Base-by-base conservation (phyloP, 2,888 invertebrate genomes). In the Agriotes lineatus region DNA sequence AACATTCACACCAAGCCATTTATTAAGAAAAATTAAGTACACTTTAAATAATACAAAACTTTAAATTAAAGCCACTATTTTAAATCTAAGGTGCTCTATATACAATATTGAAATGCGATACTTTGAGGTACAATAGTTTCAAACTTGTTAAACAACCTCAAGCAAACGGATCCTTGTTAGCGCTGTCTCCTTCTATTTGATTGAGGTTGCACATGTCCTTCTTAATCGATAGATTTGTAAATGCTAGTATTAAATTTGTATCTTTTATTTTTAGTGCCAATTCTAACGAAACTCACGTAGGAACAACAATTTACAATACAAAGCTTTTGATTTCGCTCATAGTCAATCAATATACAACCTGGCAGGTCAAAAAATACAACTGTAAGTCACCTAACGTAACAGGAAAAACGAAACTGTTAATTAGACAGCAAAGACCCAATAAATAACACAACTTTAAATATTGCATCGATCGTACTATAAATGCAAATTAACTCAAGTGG, bases 1-100 rank as follows among this genome's bases (percentile, higher is more conserved):
- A n/a, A 48, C 57, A 67, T 57, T 56, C 72, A 79, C 72, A 80
- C 78, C 79, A 79, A 78, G 77, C 80, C 78, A 74, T 80, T 79
- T 76, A 79, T 79, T 76, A 74, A 73, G 72, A 76, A 76, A 74
- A 76, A 73, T 70, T 65, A 72, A 65, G 69, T 71, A 65, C 71
- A 66, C 37, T 44, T n/a, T 61, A 58, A 64, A 64, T 63, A 71
- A 64, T 69, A 68, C 59, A 70, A 70, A 61, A 58, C 59, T 66
- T 25, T 57, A 69, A 71, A 64, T 61, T 67, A 71, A 69, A 64
- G 60, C 63, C 30, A 64, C 57, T 59, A 67, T 58, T 69, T 70
- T 68, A 69, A 69, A 65, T 35, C 56, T 60, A 65, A 61, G 48
- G 54, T 68, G 68, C 64, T 30, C 33, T 69, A 69, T 69, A 60